Base-by-base conservation (phyloP, 1,140 invertebrate genomes). In the Cyrtorhinus lividipennis region DNA sequence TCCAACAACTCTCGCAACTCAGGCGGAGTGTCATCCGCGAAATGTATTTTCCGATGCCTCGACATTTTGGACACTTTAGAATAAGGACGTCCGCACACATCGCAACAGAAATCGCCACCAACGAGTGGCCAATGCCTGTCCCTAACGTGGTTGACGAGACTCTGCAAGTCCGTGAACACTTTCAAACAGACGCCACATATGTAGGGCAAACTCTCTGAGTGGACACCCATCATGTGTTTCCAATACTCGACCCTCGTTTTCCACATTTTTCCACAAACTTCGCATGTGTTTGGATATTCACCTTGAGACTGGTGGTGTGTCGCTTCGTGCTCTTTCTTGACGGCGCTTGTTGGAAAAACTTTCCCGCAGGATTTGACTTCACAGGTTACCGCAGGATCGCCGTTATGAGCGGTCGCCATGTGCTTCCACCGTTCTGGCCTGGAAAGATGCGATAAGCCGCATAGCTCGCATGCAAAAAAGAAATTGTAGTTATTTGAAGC, bases 211-310 rank as follows among this genome's bases (percentile, higher is more conserved):
- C 72, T 77, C 24, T 79, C 76, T 2, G 76, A 70, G 62, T 80
- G 78, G 0, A 80, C 78, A 3, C 77, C 77, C 78, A 79, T 79
- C 23, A 79, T 76, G 22, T 80, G 78, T 64, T 79, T 80, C 74
- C 77, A 80, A 65, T 78, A 80, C 66, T 79, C 78, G 1, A 78
- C 76, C 27, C 77, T 72, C 56, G 74, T 77, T n/a, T 75, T 73
- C 78, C 77, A 80, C 13, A 80, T 64, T 67, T 79, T 78, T 0
- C 78, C 77, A 62, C 78, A 80, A 24, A 80, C 74, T 65, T 71
- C 70, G 64, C 70, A 71, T 1, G 67, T 69, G 61, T 69, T 71
- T n/a, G 70, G 69, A 59, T 65, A 66, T 2, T 69, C 68, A 2
- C 78, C 78, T 65, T 80, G 78, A 1, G 75, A 67, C 24, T 72